phyloP scores from a whole-genome alignment of 2,888 invertebrate species.

The Colletes collaris region DNA sequence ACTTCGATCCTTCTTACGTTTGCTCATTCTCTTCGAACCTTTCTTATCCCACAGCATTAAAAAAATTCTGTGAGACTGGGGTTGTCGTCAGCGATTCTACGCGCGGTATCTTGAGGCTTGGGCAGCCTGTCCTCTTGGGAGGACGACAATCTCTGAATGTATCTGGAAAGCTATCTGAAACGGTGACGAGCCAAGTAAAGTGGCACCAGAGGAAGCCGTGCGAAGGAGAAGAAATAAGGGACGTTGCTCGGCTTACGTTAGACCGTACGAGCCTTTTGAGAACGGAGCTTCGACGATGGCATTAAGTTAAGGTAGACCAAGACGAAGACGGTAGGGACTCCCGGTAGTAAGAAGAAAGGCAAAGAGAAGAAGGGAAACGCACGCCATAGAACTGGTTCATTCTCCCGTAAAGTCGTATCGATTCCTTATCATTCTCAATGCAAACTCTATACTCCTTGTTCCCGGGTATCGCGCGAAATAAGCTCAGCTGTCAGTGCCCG shows the following conservation, averaged over 20 bases:
- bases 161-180: conserved; percentile 59
- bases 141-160: conserved; percentile 52
- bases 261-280: conserved; percentile 57
- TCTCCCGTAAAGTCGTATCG: conserved; percentile 35
- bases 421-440: conserved; percentile 55
- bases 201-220: conserved; percentile 8
- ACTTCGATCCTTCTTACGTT: conserved; percentile 11
- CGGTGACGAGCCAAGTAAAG: conserved; percentile 58
- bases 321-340: conserved; percentile 12
- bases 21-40: not conserved
- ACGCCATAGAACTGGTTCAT: conserved; percentile 20
- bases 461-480: conserved; percentile 43
- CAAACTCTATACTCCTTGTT: conserved; percentile 52
- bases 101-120: conserved; percentile 41
- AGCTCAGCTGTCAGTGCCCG: conserved; percentile 25
- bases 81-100: conserved; percentile 41
- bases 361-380: not conserved
- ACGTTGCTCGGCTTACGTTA: conserved; percentile 56
- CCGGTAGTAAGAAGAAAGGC: not conserved
- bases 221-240: conserved; percentile 26
- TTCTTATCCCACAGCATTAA: conserved; percentile 47
- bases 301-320: conserved; percentile 47
- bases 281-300: conserved; percentile 43
- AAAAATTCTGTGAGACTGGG: conserved; percentile 51
- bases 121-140: conserved; percentile 40